Base-by-base conservation (phyloP, 1,140 invertebrate genomes). In the Camponotus floridanus region DNA sequence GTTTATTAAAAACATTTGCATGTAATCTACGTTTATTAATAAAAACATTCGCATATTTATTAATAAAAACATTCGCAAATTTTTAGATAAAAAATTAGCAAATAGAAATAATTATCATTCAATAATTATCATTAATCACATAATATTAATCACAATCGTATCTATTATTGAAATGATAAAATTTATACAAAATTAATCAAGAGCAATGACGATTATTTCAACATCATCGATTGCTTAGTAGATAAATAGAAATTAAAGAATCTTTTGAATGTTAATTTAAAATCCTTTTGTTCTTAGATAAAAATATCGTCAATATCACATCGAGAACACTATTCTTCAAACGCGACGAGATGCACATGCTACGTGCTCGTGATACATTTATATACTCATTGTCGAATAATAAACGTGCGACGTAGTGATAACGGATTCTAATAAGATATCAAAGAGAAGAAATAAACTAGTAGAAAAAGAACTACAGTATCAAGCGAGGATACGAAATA, bases 301-400 rank as follows among this genome's bases (percentile, higher is more conserved):
- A 26, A 3, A 67, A 21, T 8, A 51, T 88, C 33, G 48, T 74
- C 62, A 65, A 87, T 31, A 0, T 62, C 31, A 76, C 86, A 59
- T 85, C 64, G 59, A 87, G 81, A 81, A 62, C 76, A 78, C 18
- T 65, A n/a, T 70, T 2, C 68, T 48, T 79, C n/a, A 45, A 78
- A 64, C 51, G 64, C 33, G n/a, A 59, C 11, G 39, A 87, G 74
- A 64, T 85, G 74, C 51, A 73, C 89, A 90, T 90, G 89, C 89
- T 74, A 62, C 86, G 88, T 90, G 88, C 88, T 90, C 83, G 65
- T 76, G 76, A 81, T 76, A 81, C 70, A 81, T 73, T 45, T 65
- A 74, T 59, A 61, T 48, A 48, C 13, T 26, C 15, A 48, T 67
- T 36, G 6, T 39, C 61, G 61, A 85, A 33, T 45, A 64, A 85